Conservation (phyloP, 2,888 invertebrate species). For the Dasysyrphus albostriatus region DNA sequence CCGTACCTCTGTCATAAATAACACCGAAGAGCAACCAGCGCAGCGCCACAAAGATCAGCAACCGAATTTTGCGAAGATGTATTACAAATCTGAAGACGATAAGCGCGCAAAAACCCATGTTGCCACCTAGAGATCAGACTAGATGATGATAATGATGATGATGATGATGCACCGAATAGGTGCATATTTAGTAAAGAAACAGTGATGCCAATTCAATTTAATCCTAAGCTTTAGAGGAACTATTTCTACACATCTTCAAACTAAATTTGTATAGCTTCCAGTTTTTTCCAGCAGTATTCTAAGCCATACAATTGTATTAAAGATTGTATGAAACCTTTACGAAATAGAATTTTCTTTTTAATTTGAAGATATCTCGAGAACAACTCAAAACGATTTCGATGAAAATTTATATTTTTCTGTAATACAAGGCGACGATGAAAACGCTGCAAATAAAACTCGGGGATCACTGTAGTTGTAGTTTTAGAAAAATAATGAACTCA, state of each 20-base stretch:
- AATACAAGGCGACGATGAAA: no score
- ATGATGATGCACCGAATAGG: constrained; percentile 58
- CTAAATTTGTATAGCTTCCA: not conserved
- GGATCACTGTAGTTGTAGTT: no score
- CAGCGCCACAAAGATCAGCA: constrained; percentile 58
- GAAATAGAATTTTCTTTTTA: no score
- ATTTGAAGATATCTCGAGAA: no score
- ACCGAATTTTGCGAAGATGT: constrained; percentile 59
- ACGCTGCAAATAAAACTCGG: no score
- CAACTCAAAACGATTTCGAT: no score
- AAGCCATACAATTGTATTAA: no score
- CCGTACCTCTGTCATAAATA: constrained; percentile 52
- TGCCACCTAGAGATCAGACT: constrained; percentile 27
- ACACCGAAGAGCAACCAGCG: constrained; percentile 22
- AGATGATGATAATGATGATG: constrained; percentile 19
- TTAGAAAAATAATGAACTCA: no score
- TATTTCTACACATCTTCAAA: not conserved
- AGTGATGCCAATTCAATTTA: not conserved
- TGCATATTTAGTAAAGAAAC: constrained; percentile 17
- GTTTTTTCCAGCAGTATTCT: not conserved
- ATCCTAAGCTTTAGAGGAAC: not conserved
- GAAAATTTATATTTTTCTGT: no score
- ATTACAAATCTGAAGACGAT: constrained; percentile 67
- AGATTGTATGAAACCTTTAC: no score
- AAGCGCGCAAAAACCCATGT: constrained; percentile 50